Evolutionary conservation across 2,888 invertebrate species (phyloP).

Genomic region (Polyploca ridens): DNA sequence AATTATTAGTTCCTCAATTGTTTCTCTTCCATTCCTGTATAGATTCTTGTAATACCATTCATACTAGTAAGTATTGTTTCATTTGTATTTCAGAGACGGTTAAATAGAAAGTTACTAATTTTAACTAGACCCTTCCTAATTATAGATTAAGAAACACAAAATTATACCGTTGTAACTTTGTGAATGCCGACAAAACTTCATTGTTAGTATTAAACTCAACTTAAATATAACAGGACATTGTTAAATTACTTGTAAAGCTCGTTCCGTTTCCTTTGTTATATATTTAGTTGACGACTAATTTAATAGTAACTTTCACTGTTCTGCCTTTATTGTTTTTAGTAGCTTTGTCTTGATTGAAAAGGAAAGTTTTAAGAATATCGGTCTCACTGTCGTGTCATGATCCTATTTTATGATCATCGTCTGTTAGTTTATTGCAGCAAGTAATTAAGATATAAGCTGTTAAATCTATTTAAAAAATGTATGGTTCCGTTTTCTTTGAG

Average conservation of each 20-base stretch:
- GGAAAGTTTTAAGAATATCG: background rate
- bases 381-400: background rate
- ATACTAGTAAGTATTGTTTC: background rate
- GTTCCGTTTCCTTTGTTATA: background rate
- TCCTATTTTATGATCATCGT: background rate
- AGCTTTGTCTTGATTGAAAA: background rate
- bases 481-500: too few species aligned
- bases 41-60: background rate
- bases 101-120: background rate
- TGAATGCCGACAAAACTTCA: background rate
- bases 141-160: background rate
- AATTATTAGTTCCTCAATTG: too few species aligned
- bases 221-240: constrained; percentile 5
- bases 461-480: too few species aligned
- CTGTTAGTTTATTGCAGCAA: background rate
- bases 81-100: background rate
- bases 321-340: background rate
- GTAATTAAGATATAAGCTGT: background rate
- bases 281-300: background rate
- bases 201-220: background rate
- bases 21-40: background rate
- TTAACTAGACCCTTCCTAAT: background rate
- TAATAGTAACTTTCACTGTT: constrained; percentile 6
- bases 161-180: background rate
- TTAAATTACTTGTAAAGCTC: background rate